Percentiles rank a stretch among this genome's conserved stretches.
These are phyloP conservation scores for Melipona quadrifasciata DNA, from an alignment of 1,140 invertebrate species.

Conservation along the genomic window DNA sequence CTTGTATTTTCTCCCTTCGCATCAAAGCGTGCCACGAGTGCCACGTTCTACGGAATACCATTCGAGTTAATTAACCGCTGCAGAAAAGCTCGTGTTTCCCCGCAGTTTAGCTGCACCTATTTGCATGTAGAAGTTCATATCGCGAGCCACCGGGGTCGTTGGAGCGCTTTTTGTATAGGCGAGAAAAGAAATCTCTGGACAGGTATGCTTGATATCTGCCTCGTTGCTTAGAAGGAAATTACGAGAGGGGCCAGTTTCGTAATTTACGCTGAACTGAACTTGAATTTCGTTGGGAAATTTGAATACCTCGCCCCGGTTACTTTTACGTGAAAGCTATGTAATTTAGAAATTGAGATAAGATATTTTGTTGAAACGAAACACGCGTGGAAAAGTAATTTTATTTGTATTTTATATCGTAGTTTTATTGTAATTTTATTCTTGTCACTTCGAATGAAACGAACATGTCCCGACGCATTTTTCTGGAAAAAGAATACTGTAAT, in stretches of 20 bases:
- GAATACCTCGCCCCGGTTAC: background rate
- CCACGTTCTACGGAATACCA: conserved; percentile 47
- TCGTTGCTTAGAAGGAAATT: background rate
- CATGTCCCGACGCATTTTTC: no score
- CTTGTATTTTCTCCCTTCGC: conserved; percentile 70
- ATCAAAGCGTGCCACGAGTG: conserved; percentile 55
- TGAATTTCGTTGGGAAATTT: background rate
- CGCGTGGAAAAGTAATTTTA: background rate
- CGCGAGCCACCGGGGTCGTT: background rate
- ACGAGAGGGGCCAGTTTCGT: background rate
- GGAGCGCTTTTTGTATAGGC: background rate
- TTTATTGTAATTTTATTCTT: no score
- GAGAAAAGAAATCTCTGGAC: conserved; percentile 9
- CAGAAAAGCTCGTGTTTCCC: conserved; percentile 13
- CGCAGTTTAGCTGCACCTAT: conserved; percentile 10
- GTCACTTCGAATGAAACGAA: no score
- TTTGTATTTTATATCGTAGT: no score
- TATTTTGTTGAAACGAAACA: background rate
- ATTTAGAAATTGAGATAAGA: background rate
- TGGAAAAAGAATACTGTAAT: no score
- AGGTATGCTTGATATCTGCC: background rate
- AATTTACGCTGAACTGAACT: background rate
- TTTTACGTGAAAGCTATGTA: background rate
- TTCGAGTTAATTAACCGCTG: conserved; percentile 55
- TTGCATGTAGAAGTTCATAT: conserved; percentile 12